These are phyloP conservation scores for Nemotelus pantherinus DNA, from an alignment of 2,888 invertebrate genomes.

Conservation along the genomic window DNA sequence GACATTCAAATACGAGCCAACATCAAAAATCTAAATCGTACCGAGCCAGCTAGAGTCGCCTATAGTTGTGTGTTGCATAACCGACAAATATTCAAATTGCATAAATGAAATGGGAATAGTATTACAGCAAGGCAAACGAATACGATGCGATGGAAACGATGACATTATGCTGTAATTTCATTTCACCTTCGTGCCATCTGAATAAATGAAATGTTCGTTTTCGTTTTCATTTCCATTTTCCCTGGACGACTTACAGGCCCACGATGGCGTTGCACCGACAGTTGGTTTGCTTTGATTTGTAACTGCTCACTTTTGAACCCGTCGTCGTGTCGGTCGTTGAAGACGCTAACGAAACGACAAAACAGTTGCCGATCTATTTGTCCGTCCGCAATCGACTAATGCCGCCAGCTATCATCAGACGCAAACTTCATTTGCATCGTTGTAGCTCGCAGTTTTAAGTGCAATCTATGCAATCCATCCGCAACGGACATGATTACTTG, in stretches of 20 bases:
- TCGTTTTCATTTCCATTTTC: background rate
- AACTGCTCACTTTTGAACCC: background rate
- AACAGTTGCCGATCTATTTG: background rate
- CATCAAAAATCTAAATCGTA: background rate
- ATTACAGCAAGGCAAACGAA: background rate
- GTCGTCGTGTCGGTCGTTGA: background rate
- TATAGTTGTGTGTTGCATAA: background rate
- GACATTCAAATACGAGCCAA: conserved; percentile 20
- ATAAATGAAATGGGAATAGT: conserved; percentile 7
- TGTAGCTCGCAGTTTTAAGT: too few relatives aligned
- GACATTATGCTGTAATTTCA: conserved; percentile 20
- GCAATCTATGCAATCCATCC: background rate
- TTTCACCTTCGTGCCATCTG: conserved; percentile 34
- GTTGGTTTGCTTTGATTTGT: conserved; percentile 1
- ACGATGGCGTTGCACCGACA: background rate
- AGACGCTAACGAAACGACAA: conserved; percentile 17
- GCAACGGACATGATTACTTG: background rate
- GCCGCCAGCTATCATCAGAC: too few relatives aligned
- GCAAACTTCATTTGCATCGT: too few relatives aligned
- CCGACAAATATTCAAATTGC: conserved; percentile 22
- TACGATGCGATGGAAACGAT: too few relatives aligned
- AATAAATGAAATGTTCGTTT: conserved; percentile 14
- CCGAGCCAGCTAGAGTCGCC: background rate
- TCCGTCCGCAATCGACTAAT: background rate
- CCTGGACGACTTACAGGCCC: background rate